Evolutionary conservation across 2,888 invertebrate genomes (phyloP), one percentile per base, ranked within the genome.

Genomic region (Caenorhabditis doughertyi): DNA sequence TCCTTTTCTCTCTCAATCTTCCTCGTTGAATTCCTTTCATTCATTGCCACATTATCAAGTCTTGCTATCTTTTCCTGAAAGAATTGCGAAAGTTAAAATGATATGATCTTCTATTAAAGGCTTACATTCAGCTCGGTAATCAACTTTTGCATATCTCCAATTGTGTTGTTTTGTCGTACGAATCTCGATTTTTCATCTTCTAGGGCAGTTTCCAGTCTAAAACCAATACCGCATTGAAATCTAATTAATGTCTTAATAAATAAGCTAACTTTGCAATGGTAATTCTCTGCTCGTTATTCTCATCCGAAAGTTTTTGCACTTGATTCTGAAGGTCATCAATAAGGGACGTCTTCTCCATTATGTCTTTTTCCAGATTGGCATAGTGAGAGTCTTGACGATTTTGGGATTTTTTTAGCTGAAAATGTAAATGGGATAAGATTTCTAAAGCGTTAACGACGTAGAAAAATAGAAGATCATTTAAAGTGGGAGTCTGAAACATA

Each of bases 121-220:
- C 85, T 85, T 32, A 89, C 90, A 79, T 89, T 88, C 55, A 89
- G 72, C 29, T 90, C 90, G 0, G 83, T 68, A 9, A 90, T 84
- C 42, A 88, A 71, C 49, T 86, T 84, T 72, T 90, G 89, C 47
- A 89, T 79, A 32, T 89, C 89, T n/a, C 77, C 80, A 49, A 89
- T 86, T 13, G 84, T 83, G 49, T 87, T 87, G 56, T 84, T 84
- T 67, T 90, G 88, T 29, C 88, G 60, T 27, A 55, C 25, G 3
- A 44, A 21, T 32, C 81, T 68, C 18, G 79, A 67, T 56, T 84
- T 84, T 44, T 84, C 83, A 58, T 87, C 85, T 53, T 87, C 85
- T 44, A 79, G 23, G 16, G 65, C 73, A 3, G 64, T 85, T 64
- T 85, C 85, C 56, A 83, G 21, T 65, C 65, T 65, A 35, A 35